Evolutionary conservation across 2,797 vertebrate species (phyloP).

Genomic region (Triplophysa yarkandensis): DNA sequence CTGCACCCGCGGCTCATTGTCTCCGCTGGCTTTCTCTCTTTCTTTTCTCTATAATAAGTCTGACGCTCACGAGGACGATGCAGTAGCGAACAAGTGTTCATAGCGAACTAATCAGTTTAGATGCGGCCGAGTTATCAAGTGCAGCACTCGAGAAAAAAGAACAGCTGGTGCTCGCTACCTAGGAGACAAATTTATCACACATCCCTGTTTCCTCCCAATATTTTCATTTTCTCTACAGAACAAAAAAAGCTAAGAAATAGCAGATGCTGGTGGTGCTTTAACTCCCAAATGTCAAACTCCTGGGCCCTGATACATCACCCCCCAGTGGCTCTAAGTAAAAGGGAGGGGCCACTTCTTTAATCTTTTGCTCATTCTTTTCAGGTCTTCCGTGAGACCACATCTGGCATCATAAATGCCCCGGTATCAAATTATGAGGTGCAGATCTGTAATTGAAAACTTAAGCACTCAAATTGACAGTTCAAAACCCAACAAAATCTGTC

Average conservation of each 20-base stretch:
- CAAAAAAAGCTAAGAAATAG: not conserved
- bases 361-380: slow-evolving; percentile 18
- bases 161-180: slow-evolving; percentile 47
- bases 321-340: not conserved
- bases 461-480: not conserved
- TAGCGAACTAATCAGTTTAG: slow-evolving; percentile 38
- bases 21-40: slow-evolving; percentile 13
- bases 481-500: not conserved
- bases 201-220: slow-evolving; percentile 18
- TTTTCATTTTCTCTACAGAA: slow-evolving; percentile 23
- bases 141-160: slow-evolving; percentile 33
- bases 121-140: slow-evolving; percentile 42
- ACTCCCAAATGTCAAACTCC: slow-evolving; percentile 21
- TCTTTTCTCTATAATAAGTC: slow-evolving; percentile 28
- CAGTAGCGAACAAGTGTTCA: slow-evolving; percentile 41
- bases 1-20: slow-evolving; percentile 30
- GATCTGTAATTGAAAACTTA: not conserved
- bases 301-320: not conserved
- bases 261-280: slow-evolving; percentile 17
- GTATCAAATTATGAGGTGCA: not conserved
- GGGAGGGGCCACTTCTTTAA: slow-evolving; percentile 14
- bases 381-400: slow-evolving; percentile 15
- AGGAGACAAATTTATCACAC: slow-evolving; percentile 41
- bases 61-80: slow-evolving; percentile 31
- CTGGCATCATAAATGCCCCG: not conserved